Evolutionary conservation across 2,797 vertebrate species (phyloP).

Genomic region (Sebastes paucispinis): DNA sequence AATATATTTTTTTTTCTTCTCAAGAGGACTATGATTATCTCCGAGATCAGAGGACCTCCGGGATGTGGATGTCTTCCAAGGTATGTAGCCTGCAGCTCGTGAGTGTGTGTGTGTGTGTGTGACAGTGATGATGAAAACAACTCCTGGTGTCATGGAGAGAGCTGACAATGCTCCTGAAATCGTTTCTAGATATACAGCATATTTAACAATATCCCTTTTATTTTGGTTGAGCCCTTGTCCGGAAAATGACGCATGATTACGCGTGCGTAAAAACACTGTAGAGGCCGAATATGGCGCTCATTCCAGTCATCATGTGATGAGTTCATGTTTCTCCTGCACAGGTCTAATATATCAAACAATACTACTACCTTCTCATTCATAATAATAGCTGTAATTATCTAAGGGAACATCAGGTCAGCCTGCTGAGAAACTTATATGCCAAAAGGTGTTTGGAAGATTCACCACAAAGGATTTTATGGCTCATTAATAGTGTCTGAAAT

Average conservation of each 20-base stretch:
- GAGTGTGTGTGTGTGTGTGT: not conserved
- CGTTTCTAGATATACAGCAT: not conserved
- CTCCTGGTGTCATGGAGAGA: not conserved
- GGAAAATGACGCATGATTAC: not conserved
- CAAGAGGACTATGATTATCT: slow-evolving; percentile 72
- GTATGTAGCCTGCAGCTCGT: slow-evolving; percentile 66
- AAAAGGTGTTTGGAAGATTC: not conserved
- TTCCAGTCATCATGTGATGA: not conserved
- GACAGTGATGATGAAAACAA: slow-evolving; percentile 18
- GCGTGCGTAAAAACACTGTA: slow-evolving; percentile 24
- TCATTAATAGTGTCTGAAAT: not conserved
- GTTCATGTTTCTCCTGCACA: not conserved
- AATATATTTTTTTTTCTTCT: slow-evolving; percentile 26
- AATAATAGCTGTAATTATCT: not conserved
- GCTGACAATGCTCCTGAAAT: not conserved
- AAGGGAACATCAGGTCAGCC: slow-evolving; percentile 7
- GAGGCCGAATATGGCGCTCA: slow-evolving; percentile 7
- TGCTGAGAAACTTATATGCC: not conserved
- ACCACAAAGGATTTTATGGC: not conserved
- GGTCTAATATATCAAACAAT: not conserved
- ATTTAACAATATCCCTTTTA: not conserved
- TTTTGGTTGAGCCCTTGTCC: not conserved
- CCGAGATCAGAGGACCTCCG: slow-evolving; percentile 68
- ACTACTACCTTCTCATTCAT: not conserved
- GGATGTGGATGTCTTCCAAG: slow-evolving; percentile 77